Evolutionary conservation across 1,140 invertebrate species (phyloP), one percentile per base, ranked within the genome.

Genomic region (Zaprionus davidi): DNA sequence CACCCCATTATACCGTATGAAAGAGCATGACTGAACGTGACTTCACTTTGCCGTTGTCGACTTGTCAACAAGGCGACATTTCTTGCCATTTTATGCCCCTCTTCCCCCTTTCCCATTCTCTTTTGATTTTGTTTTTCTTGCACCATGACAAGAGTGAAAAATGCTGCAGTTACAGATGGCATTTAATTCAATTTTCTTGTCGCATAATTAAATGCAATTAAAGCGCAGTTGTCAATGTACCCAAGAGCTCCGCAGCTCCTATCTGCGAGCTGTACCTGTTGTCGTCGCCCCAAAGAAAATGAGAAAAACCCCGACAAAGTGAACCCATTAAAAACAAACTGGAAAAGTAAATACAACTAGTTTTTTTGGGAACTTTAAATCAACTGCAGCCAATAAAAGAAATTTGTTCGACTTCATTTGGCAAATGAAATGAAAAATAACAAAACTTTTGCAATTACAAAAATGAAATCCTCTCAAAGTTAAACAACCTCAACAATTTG

Each of bases 161-260:
- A 70, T 58, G 46, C 55, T 34, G 6, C 63, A 66, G 26, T 65
- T 70, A 46, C 41, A 46, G 22, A 75, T 64, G 62, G 71, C 76
- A 67, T 71, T 81, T 78, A 70, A 84, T 84, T 84, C 59, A 79
- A 87, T 79, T 75, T 87, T 75, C 79, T 73, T 74, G 70, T 67
- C 67, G 77, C 73, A 74, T 78, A 88, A 87, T 86, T 86, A 82
- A 85, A 82, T 74, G 69, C 66, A 86, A 82, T 86, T 87, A 86
- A 60, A 71, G 41, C 72, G 59, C 67, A 70, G 55, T 74, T 57
- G 66, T 74, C 59, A 64, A 49, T 71, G 59, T 12, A 46, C 20
- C 57, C 20, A 20, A 34, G 31, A 34, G 31, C 31, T 34, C 9
- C 31, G 28, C 7, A 31, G 9, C 28, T 31, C 7, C 28, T 31